Conservation (phyloP, 2,113 vertebrate species). For the Eulacestoma nigropectus region DNA sequence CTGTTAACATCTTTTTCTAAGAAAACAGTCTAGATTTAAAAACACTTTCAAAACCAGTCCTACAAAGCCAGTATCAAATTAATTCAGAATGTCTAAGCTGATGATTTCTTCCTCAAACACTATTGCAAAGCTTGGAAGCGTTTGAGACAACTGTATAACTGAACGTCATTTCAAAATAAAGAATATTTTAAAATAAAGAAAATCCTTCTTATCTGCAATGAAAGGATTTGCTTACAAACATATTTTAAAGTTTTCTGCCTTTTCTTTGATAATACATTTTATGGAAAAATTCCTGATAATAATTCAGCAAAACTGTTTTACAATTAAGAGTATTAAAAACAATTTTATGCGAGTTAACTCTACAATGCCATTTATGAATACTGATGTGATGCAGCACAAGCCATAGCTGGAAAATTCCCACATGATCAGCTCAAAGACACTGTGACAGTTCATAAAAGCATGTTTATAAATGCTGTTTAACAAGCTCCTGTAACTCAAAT, state of each 20-base stretch:
- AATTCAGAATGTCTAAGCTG: conserved; percentile 19
- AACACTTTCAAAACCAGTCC: conserved; percentile 39
- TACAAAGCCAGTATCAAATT: conserved; percentile 38
- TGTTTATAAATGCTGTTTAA: not conserved
- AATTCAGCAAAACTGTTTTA: conserved; percentile 2
- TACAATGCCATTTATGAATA: not conserved
- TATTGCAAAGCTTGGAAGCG: conserved; percentile 45
- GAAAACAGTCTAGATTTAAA: conserved; percentile 54
- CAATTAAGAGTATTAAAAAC: not conserved
- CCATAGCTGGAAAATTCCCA: not conserved
- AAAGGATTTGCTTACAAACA: conserved; percentile 10
- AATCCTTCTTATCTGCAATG: not conserved
- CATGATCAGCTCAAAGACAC: not conserved
- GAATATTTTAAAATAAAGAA: conserved; percentile 14
- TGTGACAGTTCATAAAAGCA: not conserved
- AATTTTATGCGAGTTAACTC: not conserved
- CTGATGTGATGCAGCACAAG: not conserved
- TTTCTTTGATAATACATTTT: conserved; percentile 3
- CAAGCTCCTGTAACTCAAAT: not conserved
- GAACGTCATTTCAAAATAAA: conserved; percentile 45
- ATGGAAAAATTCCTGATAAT: not conserved
- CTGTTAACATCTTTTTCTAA: conserved; percentile 97
- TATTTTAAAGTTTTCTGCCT: conserved; percentile 7
- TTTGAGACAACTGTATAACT: not conserved
- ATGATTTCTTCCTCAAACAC: conserved; percentile 17